phyloP scores from a whole-genome alignment of 2,113 vertebrate genomes.

The Serilophus lunatus region DNA sequence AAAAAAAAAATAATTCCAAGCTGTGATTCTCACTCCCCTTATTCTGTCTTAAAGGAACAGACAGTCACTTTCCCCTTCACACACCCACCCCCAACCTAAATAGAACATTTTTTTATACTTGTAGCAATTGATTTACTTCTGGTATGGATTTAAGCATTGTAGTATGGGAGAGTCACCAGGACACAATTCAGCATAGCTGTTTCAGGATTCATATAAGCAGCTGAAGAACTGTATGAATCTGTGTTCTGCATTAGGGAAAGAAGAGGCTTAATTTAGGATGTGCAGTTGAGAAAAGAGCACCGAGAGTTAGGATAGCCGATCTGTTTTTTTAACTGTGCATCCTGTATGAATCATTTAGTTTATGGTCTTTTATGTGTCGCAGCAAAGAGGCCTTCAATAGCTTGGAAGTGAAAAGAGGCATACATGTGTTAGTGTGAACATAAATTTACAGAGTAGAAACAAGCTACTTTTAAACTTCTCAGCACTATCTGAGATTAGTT shows the following conservation, averaged over 20 bases:
- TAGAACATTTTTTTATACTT: neutral
- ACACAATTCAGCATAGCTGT: neutral
- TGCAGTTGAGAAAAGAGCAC: neutral
- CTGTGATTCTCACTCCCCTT: neutral
- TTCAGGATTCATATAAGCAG: neutral
- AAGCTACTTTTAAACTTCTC: slow-evolving; percentile 27
- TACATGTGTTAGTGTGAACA: neutral
- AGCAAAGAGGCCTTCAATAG: neutral
- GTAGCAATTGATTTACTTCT: neutral
- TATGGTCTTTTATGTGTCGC: neutral
- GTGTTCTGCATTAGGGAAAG: neutral
- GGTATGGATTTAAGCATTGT: neutral
- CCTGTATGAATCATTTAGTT: neutral
- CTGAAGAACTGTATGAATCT: neutral
- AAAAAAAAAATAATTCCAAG: neutral
- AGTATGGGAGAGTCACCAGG: neutral
- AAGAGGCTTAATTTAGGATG: neutral
- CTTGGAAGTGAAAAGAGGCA: neutral
- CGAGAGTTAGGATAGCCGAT: neutral
- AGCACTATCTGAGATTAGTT: slow-evolving; percentile 1
- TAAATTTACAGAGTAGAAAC: slow-evolving; percentile 25
- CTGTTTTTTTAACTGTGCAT: neutral
- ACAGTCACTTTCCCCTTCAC: neutral
- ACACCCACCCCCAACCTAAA: neutral
- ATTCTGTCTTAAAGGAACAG: neutral